phyloP scores from a whole-genome alignment of 1,140 invertebrate genomes.

The Geopemphigus sp. region DNA sequence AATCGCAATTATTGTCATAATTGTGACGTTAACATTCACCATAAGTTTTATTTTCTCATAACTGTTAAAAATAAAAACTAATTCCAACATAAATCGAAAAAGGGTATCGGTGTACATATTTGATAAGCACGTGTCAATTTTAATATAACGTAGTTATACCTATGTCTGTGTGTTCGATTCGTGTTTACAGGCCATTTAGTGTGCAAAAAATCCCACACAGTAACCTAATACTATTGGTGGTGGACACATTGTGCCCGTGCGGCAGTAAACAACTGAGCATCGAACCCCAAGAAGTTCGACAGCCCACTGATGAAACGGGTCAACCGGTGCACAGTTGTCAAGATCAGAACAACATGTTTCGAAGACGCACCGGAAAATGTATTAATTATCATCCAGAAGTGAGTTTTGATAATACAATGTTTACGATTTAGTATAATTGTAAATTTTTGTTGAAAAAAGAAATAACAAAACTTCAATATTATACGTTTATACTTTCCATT shows the following conservation, averaged over 20 bases:
- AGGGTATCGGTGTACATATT: too few species aligned
- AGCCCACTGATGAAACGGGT: conserved; percentile 54
- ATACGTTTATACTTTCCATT: too few species aligned
- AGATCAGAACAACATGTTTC: conserved; percentile 61
- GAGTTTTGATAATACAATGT: conserved; percentile 40
- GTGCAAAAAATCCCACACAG: conserved; percentile 89
- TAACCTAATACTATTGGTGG: conserved; percentile 84
- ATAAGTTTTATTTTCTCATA: too few species aligned
- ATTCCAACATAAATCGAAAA: too few species aligned
- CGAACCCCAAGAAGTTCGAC: conserved; percentile 68
- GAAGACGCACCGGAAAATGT: conserved; percentile 73
- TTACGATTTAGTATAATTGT: too few species aligned
- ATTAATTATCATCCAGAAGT: conserved; percentile 86
- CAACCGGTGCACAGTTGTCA: conserved; percentile 59
- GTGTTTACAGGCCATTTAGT: conserved; percentile 73
- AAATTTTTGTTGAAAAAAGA: too few species aligned
- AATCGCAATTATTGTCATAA: too few species aligned
- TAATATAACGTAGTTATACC: too few species aligned
- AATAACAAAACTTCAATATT: too few species aligned
- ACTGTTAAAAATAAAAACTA: too few species aligned
- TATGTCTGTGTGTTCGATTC: neutral
- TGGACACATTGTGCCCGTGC: conserved; percentile 85
- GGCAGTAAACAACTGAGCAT: conserved; percentile 80
- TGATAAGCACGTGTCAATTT: too few species aligned
- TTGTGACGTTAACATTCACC: too few species aligned